A percentile compares a stretch with the other conserved stretches of the same genome.
These are phyloP conservation scores for Pasiphila rectangulata DNA, from an alignment of 2,888 invertebrate genomes.

Conservation along the genomic window DNA sequence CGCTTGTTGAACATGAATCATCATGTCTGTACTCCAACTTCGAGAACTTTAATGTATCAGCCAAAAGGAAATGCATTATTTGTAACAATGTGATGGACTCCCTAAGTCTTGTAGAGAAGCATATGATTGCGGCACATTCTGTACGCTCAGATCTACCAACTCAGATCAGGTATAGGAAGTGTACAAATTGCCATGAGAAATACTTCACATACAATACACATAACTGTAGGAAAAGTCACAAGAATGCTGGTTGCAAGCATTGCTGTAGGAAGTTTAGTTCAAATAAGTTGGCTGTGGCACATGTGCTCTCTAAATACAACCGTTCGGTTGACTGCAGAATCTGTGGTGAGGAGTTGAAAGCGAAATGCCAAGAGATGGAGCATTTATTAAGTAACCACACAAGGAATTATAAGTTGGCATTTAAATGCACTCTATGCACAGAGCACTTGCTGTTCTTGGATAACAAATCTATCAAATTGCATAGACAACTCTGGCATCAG, in stretches of 20 bases:
- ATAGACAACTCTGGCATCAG: conserved; percentile 26
- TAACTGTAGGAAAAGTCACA: conserved; percentile 28
- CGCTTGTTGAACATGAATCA: conserved; percentile 5
- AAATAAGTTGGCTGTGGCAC: conserved; percentile 12
- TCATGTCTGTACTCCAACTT: conserved; percentile 6
- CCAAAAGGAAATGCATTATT: neutral
- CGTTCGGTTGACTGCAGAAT: conserved; percentile 32
- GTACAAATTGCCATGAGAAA: conserved; percentile 16
- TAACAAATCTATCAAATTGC: conserved; percentile 6
- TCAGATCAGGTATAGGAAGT: neutral
- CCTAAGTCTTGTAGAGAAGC: conserved; percentile 7
- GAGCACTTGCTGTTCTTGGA: conserved; percentile 27
- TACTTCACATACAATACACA: conserved; percentile 29
- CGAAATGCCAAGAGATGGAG: conserved; percentile 38
- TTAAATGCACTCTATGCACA: conserved; percentile 42
- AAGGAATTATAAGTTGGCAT: conserved; percentile 31
- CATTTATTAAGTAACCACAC: conserved; percentile 48
- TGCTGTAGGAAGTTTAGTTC: conserved; percentile 41
- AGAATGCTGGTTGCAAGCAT: conserved; percentile 22
- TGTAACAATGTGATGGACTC: conserved; percentile 2
- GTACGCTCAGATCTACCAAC: conserved; percentile 47
- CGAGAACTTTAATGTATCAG: neutral
- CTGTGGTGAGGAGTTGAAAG: conserved; percentile 28
- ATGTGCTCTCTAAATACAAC: conserved; percentile 21
- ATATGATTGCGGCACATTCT: conserved; percentile 36